Base-by-base conservation (phyloP, 2,797 vertebrate species). In the Eospalax fontanierii region DNA sequence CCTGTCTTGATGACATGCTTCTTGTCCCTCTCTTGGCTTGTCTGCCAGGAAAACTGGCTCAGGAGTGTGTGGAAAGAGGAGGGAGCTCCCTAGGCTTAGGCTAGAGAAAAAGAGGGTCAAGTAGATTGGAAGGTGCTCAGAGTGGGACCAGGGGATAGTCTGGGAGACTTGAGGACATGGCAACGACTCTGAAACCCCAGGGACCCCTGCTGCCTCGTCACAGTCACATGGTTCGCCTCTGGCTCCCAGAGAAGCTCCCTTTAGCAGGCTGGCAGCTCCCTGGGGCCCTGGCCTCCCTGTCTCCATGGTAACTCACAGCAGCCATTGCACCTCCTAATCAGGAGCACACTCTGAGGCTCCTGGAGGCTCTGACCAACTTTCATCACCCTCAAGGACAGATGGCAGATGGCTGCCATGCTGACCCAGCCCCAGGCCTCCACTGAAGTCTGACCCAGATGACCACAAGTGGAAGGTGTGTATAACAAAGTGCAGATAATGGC, bases 231-330 rank as follows among this genome's bases (percentile, higher is more conserved):
- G 63, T 89, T 95, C 2, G 28, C 87, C 86, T 90, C 74, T 35
- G 75, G 91, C 87, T 96, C 92, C 84, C 84, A 88, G 57, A 85
- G 84, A 68, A 75, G 86, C 80, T 97, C 86, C 90, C 96, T 93
- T 91, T 93, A 94, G 96, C 95, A 95, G 89, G 83, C 81, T 8
- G 4, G 24, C 12, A 59, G 54, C 89, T 96, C 96, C 94, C 94
- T 66, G 79, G 95, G 93, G 96, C 78, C 79, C 87, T 95, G 91
- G 93, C 89, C 93, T 94, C 65, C 80, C 87, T 46, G n/a, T 97
- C 95, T 96, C 97, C 95, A 96, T 97, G 87, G 97, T 86, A 97
- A 98, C 96, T 15, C 6, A 35, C 89, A 96, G 88, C 95, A 93
- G 89, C 81, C 61, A 70, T 46, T 35, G 87, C 19, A 95, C 74